Evolutionary conservation across 2,113 vertebrate species (phyloP).

Genomic region (Podilymbus podiceps): DNA sequence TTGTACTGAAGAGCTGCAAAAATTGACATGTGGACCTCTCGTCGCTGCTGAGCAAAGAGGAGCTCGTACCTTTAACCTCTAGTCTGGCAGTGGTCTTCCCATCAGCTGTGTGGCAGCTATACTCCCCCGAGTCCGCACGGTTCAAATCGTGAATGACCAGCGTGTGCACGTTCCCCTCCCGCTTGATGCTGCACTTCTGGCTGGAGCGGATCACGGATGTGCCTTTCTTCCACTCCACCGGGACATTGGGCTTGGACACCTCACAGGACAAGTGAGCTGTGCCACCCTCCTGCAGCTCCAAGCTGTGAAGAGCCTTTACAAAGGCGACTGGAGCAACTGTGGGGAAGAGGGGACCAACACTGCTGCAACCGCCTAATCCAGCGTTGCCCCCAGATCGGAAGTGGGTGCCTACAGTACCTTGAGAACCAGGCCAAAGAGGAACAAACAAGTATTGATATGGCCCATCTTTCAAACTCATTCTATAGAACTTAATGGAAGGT

Average conservation of each 20-base stretch:
- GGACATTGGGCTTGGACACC: slow-evolving; percentile 72
- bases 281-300: slow-evolving; percentile 75
- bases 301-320: slow-evolving; percentile 12
- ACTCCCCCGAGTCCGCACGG: slow-evolving; percentile 78
- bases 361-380: background rate
- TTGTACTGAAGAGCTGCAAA: background rate
- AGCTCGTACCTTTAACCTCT: slow-evolving; percentile 82
- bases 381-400: background rate
- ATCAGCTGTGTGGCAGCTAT: slow-evolving; percentile 78
- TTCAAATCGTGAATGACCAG: slow-evolving; percentile 73
- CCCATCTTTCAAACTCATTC: background rate
- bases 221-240: slow-evolving; percentile 81
- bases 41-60: background rate
- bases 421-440: background rate
- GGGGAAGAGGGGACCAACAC: background rate
- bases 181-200: slow-evolving; percentile 77
- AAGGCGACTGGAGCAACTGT: slow-evolving; percentile 34
- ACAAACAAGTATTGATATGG: background rate
- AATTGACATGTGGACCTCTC: fast-evolving
- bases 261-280: slow-evolving; percentile 77
- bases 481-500: background rate
- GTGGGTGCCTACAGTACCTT: background rate
- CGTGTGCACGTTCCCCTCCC: slow-evolving; percentile 67
- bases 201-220: slow-evolving; percentile 65
- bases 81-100: slow-evolving; percentile 76